Evolutionary conservation across 2,797 vertebrate species (phyloP), one percentile per base, ranked within the genome.

Genomic region (Rhynchotus rufescens): DNA sequence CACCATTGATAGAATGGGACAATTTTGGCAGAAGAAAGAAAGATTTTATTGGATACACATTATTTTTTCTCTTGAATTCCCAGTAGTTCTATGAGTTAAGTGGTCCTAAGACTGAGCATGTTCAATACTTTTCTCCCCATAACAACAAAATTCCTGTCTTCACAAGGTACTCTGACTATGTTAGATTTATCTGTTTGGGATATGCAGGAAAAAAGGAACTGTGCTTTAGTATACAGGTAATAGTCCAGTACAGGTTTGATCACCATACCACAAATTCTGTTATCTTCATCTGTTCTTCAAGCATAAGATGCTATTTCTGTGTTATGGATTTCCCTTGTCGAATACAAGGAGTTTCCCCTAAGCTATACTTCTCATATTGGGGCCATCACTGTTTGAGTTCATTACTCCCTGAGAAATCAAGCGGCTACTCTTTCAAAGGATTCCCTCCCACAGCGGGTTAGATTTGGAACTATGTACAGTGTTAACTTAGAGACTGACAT

Each of bases 41-140:
- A 73, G 0, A 0, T 25, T n/a, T 22, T 7, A 6, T 15, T 49
- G 19, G 13, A 66, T 32, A 3, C 32, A 78, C 28, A 77, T 32
- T 73, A 57, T 16, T 71, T 20, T 76, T 67, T 19, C 67, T 76
- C 17, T 42, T 72, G 19, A 8, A 7, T 30, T 1, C 25, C 5
- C 7, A 61, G 5, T 25, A 66, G 4, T 44, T 54, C 10, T 59
- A 5, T 42, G 28, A 67, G 14, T 60, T 51, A 26, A 67, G 49
- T 36, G 10, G 32, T 26, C 21, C 20, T 45, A 44, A 68, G 72
- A 9, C 16, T 47, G 5, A 40, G 4, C 1, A 12, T 60, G 14
- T 47, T 73, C 60, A 23, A 30, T 45, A n/a, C 38, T 15, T 84
- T 26, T 47, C 78, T 6, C 11, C 3, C 11, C 19, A 5, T 8